These are phyloP conservation scores for Melitaea athalia DNA, from an alignment of 2,888 invertebrate species.

Conservation along the genomic window DNA sequence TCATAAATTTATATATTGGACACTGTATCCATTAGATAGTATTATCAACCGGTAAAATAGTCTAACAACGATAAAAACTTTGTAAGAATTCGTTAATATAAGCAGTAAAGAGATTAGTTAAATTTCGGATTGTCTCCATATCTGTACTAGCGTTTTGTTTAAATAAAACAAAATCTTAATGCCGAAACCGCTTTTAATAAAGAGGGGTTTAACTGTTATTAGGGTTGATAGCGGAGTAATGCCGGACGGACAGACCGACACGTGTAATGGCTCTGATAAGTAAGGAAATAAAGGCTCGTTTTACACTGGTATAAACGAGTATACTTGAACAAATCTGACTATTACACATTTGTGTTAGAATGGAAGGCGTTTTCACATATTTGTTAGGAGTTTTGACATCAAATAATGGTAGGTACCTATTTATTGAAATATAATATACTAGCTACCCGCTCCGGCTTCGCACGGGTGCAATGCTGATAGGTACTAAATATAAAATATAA, in stretches of 20 bases:
- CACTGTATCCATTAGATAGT: no score
- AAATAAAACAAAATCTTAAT: slow-evolving; percentile 37
- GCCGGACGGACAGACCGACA: slow-evolving; percentile 34
- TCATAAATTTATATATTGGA: no score
- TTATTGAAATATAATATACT: no score
- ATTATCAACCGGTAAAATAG: no score
- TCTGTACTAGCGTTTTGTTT: slow-evolving; percentile 19
- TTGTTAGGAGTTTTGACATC: no score
- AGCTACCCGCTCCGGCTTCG: no score
- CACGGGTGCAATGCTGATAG: no score
- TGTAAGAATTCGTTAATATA: not conserved
- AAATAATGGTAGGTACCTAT: no score
- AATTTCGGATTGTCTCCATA: not conserved
- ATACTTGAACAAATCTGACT: not conserved
- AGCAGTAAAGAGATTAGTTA: not conserved
- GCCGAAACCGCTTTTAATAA: slow-evolving; percentile 38
- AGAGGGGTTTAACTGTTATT: slow-evolving; percentile 38
- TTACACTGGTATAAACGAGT: slow-evolving; percentile 4
- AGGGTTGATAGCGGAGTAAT: slow-evolving; percentile 36
- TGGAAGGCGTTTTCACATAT: no score
- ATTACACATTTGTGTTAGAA: not conserved
- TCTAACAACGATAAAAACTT: not conserved
- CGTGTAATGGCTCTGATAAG: slow-evolving; percentile 36
- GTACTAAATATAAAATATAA: no score
- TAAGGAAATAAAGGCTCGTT: slow-evolving; percentile 18